Conservation (phyloP, 2,888 invertebrate species). For the Chalcis sispes region DNA sequence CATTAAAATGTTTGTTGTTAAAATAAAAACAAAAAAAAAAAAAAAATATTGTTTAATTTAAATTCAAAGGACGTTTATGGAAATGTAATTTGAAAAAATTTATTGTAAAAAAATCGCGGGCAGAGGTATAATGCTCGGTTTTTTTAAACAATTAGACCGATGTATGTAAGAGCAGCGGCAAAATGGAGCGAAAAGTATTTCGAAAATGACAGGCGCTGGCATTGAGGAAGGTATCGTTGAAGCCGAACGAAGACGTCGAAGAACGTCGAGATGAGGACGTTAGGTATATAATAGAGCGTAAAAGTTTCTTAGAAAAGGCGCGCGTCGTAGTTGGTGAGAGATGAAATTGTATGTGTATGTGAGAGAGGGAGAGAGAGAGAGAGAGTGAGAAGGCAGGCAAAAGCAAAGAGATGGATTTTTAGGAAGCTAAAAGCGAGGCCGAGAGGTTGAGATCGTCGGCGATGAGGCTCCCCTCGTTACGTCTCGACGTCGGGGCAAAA, state of each 20-base stretch:
- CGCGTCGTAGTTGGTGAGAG: not conserved
- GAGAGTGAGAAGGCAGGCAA: not conserved
- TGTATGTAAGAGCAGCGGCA: too few species aligned
- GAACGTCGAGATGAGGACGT: not conserved
- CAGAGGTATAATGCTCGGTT: too few species aligned
- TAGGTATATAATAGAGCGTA: slow-evolving; percentile 28
- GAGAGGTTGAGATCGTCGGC: not conserved
- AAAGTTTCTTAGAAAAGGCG: slow-evolving; percentile 26
- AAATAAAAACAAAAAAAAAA: too few species aligned
- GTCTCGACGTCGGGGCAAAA: slow-evolving; percentile 11
- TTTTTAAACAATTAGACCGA: too few species aligned
- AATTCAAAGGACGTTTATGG: too few species aligned
- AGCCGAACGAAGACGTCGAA: slow-evolving; percentile 4
- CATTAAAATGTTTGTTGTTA: too few species aligned
- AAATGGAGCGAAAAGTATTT: too few species aligned
- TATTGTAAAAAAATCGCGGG: too few species aligned
- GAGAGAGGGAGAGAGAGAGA: not conserved
- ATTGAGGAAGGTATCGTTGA: not conserved
- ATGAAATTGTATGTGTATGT: not conserved
- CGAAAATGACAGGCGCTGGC: too few species aligned
- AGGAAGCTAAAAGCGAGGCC: not conserved
- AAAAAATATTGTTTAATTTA: too few species aligned
- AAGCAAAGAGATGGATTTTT: not conserved
- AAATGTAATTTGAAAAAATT: too few species aligned
- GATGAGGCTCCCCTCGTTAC: not conserved